Evolutionary conservation across 2,113 vertebrate species (phyloP).

Genomic region (Sturnus vulgaris): DNA sequence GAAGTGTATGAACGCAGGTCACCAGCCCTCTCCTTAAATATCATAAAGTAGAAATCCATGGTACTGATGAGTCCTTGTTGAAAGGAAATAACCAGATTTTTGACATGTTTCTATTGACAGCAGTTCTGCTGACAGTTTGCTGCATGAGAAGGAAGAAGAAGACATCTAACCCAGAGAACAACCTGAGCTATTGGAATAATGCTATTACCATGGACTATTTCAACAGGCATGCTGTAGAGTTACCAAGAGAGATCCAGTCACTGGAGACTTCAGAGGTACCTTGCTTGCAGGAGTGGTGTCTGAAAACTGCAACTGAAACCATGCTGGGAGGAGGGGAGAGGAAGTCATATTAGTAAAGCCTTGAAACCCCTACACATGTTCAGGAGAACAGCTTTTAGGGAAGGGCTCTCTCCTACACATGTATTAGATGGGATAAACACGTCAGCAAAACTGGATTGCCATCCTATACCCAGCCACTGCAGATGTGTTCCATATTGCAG

Average conservation of each 20-base stretch:
- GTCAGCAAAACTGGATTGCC: neutral
- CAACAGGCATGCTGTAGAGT: conserved; percentile 92
- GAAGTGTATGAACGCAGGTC: accelerated
- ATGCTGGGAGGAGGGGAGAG: neutral
- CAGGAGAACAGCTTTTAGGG: neutral
- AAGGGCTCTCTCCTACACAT: neutral
- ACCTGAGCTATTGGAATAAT: conserved; percentile 99
- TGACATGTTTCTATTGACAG: conserved; percentile 67
- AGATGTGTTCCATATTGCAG: neutral
- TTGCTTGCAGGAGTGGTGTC: neutral
- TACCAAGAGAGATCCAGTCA: conserved; percentile 93
- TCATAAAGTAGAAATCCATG: accelerated
- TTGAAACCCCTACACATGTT: neutral
- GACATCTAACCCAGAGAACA: conserved; percentile 92
- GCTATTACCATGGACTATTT: conserved; percentile 99
- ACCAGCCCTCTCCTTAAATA: neutral
- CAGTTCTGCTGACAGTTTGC: conserved; percentile 93
- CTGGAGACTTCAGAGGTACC: conserved; percentile 93
- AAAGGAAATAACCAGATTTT: neutral
- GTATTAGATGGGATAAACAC: neutral
- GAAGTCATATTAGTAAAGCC: neutral
- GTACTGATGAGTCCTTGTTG: neutral
- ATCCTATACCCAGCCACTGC: neutral
- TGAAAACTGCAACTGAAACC: neutral
- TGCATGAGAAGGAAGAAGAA: conserved; percentile 96